A percentile compares a stretch with the other conserved stretches of the same genome.
These are phyloP conservation scores for Monopterus albus DNA, from an alignment of 2,113 vertebrate species.

Conservation along the genomic window DNA sequence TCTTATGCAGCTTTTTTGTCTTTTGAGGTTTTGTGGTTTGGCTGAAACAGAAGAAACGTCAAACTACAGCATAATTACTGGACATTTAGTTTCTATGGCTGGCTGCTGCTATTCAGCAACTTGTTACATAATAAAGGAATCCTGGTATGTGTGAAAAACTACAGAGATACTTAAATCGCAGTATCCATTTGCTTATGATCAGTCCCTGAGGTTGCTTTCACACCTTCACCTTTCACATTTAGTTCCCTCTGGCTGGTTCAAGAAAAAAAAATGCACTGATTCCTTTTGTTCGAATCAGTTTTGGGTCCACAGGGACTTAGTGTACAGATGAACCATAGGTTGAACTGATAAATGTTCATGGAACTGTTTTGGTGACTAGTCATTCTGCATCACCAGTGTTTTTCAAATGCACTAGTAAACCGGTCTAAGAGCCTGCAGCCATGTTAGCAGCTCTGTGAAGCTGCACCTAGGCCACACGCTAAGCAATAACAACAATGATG, in stretches of 20 bases:
- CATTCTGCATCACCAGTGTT: too few relatives aligned
- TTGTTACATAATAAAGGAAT: neutral
- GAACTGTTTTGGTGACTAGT: neutral
- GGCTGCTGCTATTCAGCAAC: too few relatives aligned
- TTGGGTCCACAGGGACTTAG: too few relatives aligned
- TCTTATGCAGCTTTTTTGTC: neutral
- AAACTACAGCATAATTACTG: neutral
- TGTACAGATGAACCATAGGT: too few relatives aligned
- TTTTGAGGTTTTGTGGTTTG: neutral
- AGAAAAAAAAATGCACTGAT: too few relatives aligned
- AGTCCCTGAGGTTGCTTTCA: too few relatives aligned
- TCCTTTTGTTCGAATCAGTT: too few relatives aligned
- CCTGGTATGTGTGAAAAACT: neutral
- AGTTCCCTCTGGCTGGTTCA: too few relatives aligned
- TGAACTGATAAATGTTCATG: too few relatives aligned
- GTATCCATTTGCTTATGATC: neutral
- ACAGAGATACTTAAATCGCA: neutral
- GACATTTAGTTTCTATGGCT: neutral
- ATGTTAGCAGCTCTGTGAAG: neutral
- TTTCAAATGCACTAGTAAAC: too few relatives aligned
- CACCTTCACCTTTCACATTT: too few relatives aligned
- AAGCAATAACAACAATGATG: neutral
- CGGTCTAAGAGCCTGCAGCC: neutral
- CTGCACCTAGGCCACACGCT: neutral
- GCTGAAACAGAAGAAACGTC: neutral